phyloP scores from a whole-genome alignment of 2,113 vertebrate species.

The Oncorhynchus masou region DNA sequence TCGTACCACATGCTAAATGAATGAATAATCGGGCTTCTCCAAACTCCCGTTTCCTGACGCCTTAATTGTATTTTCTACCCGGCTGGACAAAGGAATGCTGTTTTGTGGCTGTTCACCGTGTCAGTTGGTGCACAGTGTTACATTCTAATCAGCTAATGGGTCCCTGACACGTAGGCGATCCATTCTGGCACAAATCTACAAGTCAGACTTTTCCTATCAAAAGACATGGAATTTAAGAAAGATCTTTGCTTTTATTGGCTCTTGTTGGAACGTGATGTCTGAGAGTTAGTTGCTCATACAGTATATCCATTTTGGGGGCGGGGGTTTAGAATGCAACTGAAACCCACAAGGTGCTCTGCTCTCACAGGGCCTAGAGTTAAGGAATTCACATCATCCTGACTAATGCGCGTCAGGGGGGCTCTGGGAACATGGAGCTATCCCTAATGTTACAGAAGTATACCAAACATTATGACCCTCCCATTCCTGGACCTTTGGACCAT shows the following conservation, averaged over 20 bases:
- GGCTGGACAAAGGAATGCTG: constrained; percentile 29
- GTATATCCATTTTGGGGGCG: not conserved
- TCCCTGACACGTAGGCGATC: not conserved
- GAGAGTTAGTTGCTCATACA: not conserved
- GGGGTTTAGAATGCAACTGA: not conserved
- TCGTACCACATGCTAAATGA: constrained; percentile 1
- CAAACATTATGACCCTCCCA: too few relatives aligned
- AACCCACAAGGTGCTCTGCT: not conserved
- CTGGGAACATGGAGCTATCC: too few relatives aligned
- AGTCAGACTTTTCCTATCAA: too few relatives aligned
- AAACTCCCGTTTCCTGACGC: not conserved
- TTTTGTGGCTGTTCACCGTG: not conserved
- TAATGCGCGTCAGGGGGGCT: not conserved
- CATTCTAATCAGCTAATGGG: constrained; percentile 7
- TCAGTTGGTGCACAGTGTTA: not conserved
- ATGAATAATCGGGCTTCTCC: not conserved
- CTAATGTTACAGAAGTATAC: not conserved
- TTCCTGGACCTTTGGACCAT: too few relatives aligned
- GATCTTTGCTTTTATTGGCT: too few relatives aligned
- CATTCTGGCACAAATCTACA: too few relatives aligned
- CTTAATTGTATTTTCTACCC: constrained; percentile 31
- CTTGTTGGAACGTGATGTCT: too few relatives aligned
- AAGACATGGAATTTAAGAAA: too few relatives aligned
- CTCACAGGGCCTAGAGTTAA: not conserved
- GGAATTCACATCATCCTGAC: not conserved